These are phyloP conservation scores for Luehdorfia chinensis DNA, from an alignment of 1,140 invertebrate species.

Conservation along the genomic window DNA sequence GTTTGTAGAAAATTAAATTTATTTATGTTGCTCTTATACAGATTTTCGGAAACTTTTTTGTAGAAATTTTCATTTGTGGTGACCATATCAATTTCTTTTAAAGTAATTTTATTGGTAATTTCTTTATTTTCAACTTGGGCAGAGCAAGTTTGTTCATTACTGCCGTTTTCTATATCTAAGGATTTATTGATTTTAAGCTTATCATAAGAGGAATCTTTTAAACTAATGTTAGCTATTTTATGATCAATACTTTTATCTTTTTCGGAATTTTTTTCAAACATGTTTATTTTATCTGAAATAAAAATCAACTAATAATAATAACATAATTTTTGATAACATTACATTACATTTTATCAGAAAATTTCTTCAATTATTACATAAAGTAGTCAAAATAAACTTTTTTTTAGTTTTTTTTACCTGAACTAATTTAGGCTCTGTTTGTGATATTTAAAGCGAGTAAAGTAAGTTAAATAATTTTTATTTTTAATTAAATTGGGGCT, in stretches of 20 bases:
- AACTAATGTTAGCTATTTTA: conserved; percentile 53
- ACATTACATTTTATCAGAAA: background rate
- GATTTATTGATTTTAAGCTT: conserved; percentile 27
- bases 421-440: too few relatives aligned
- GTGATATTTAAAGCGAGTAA: too few relatives aligned
- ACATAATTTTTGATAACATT: background rate
- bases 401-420: too few relatives aligned
- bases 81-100: conserved; percentile 21
- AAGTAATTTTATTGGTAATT: conserved; percentile 17
- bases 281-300: conserved; percentile 66
- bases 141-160: conserved; percentile 22
- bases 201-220: conserved; percentile 52
- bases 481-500: too few relatives aligned
- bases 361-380: background rate
- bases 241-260: conserved; percentile 50
- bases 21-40: conserved; percentile 61
- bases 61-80: conserved; percentile 26
- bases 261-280: conserved; percentile 68
- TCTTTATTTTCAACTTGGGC: conserved; percentile 19
- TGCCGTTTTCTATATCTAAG: conserved; percentile 25
- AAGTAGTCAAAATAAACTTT: too few relatives aligned
- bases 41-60: conserved; percentile 42
- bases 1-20: conserved; percentile 72
- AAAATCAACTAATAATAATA: background rate
- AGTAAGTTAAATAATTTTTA: too few relatives aligned